phyloP scores from a whole-genome alignment of 2,888 invertebrate genomes.

The Xestobium rufovillosum region DNA sequence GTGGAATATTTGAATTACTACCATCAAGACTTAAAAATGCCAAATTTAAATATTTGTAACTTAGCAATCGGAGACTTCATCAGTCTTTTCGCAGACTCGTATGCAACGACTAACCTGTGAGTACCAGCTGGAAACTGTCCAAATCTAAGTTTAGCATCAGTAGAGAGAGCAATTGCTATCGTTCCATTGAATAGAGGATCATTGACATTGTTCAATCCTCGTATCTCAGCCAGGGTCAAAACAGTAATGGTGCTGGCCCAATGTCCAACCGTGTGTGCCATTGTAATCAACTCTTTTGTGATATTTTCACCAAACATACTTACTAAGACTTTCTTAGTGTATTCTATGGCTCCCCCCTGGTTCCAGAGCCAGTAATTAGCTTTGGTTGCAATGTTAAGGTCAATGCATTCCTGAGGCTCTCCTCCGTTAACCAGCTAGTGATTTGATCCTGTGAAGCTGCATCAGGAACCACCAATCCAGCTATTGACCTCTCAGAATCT shows the following conservation, averaged over 20 bases:
- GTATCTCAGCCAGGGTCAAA: neutral
- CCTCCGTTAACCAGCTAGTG: too few species aligned
- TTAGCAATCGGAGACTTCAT: neutral
- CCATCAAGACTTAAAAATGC: too few species aligned
- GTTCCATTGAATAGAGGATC: neutral
- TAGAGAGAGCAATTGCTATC: neutral
- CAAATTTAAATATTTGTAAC: too few species aligned
- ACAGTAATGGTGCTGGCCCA: constrained; percentile 1
- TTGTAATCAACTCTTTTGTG: too few species aligned
- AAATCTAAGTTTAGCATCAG: constrained; percentile 1
- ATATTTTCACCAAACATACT: too few species aligned
- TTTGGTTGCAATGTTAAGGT: too few species aligned
- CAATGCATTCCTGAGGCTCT: too few species aligned
- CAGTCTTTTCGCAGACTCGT: constrained; percentile 3
- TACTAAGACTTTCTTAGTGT: too few species aligned
- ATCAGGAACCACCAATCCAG: too few species aligned
- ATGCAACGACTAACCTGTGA: neutral
- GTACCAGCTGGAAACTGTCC: neutral
- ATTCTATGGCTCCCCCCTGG: neutral
- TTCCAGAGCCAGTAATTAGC: neutral
- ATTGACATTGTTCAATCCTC: neutral
- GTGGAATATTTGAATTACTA: too few species aligned
- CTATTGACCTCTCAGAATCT: too few species aligned
- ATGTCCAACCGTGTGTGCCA: constrained; percentile 1
- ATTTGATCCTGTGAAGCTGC: too few species aligned